Evolutionary conservation across 2,888 invertebrate species (phyloP).

Genomic region (Tetramorium bicarinatum): DNA sequence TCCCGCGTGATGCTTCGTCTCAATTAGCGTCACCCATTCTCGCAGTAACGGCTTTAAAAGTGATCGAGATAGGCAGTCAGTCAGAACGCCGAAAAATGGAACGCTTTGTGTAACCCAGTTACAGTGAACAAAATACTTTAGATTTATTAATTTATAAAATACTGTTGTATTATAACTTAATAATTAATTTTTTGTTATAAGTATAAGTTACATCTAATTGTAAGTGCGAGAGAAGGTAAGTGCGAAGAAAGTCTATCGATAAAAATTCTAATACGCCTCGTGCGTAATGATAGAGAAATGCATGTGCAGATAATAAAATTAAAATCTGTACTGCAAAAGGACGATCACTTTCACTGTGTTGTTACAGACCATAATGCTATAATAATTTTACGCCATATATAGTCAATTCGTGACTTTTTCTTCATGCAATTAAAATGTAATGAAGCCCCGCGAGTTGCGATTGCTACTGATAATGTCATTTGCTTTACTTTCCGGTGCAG

Average conservation of each 20-base stretch:
- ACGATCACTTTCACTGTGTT: slow-evolving; percentile 9
- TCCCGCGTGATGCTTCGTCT: slow-evolving; percentile 48
- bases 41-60: slow-evolving; percentile 30
- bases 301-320: slow-evolving; percentile 10
- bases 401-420: not conserved
- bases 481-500: not conserved
- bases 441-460: slow-evolving; percentile 3
- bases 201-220: not conserved
- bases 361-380: not conserved
- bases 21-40: slow-evolving; percentile 54
- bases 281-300: not conserved
- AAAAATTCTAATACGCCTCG: not conserved
- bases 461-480: slow-evolving; percentile 28
- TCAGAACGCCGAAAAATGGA: slow-evolving; percentile 3
- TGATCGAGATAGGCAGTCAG: slow-evolving; percentile 17
- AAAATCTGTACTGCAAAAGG: not conserved
- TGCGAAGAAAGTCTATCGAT: slow-evolving; percentile 1
- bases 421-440: slow-evolving; percentile 38
- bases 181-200: not conserved
- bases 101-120: not conserved
- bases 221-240: not conserved
- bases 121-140: not conserved
- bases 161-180: not conserved
- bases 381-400: slow-evolving; percentile 22
- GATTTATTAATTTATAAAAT: not conserved